Conservation (phyloP, 1,140 invertebrate genomes). For the Augochlora pura region DNA sequence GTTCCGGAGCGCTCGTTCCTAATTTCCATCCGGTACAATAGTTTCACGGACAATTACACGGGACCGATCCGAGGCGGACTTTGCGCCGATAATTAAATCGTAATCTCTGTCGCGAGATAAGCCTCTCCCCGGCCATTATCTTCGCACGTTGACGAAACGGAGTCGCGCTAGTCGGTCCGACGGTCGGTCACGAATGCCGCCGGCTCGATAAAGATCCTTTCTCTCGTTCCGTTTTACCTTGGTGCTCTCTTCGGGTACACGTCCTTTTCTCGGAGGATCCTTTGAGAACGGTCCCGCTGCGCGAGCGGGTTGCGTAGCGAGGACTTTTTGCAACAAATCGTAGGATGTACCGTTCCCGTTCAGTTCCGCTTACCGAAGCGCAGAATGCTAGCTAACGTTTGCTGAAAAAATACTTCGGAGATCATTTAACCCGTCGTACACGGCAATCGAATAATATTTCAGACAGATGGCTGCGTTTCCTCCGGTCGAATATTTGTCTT, state of each 20-base stretch:
- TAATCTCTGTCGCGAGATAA: background rate
- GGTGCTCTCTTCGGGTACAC: background rate
- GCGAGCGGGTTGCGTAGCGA: slow-evolving; percentile 20
- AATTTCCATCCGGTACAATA: background rate
- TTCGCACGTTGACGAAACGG: background rate
- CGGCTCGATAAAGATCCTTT: background rate
- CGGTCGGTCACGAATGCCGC: background rate
- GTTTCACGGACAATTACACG: background rate
- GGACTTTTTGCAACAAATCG: slow-evolving; percentile 52
- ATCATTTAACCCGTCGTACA: no score
- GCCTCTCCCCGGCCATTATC: background rate
- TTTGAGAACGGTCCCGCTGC: slow-evolving; percentile 4
- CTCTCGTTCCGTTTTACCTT: background rate
- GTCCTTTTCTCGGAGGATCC: background rate
- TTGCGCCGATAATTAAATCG: background rate
- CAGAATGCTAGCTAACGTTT: slow-evolving; percentile 19
- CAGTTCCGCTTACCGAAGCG: slow-evolving; percentile 55
- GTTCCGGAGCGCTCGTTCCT: background rate
- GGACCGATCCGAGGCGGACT: background rate
- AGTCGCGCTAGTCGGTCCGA: background rate
- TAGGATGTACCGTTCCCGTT: slow-evolving; percentile 61
- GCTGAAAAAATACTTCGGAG: no score
- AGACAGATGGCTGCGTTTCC: background rate
- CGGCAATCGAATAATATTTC: background rate
- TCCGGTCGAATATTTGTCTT: no score